A percentile compares a stretch with the other conserved stretches of the same genome.
Conservation (phyloP, 2,888 invertebrate species). For the Trachelus troglodyta region DNA sequence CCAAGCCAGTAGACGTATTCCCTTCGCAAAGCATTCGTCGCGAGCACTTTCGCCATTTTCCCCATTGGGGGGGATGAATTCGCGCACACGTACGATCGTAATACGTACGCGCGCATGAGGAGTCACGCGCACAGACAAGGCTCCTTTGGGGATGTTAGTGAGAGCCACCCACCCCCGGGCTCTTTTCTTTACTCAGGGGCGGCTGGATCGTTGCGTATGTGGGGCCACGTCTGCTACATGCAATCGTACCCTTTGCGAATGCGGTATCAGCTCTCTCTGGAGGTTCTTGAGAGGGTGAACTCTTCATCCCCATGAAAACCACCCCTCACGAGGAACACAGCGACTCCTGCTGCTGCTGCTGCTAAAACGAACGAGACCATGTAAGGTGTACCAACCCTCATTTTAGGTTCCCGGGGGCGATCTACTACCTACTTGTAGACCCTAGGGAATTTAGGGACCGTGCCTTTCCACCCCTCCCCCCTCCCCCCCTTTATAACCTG, state of each 20-base stretch:
- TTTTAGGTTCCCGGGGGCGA: neutral
- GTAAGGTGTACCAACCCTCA: neutral
- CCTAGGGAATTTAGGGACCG: neutral
- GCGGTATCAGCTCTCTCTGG: conserved; percentile 12
- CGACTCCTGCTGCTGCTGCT: neutral
- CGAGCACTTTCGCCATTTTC: neutral
- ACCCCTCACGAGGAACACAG: neutral
- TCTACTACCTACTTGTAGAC: neutral
- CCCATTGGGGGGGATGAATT: neutral
- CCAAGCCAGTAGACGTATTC: neutral
- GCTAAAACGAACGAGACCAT: neutral
- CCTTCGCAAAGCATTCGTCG: conserved; percentile 2
- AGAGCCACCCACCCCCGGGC: neutral
- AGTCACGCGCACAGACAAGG: neutral
- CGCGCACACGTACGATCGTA: neutral
- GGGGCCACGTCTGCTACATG: conserved; percentile 12
- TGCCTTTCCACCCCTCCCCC: neutral
- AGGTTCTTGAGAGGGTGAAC: neutral
- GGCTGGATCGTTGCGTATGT: conserved; percentile 11
- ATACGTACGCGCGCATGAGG: neutral
- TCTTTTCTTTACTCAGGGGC: neutral
- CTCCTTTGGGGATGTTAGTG: neutral
- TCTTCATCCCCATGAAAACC: neutral
- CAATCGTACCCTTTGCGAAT: conserved; percentile 14
- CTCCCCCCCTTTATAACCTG: neutral